Conservation (phyloP, 2,113 vertebrate species). For the Oryzias melastigma region DNA sequence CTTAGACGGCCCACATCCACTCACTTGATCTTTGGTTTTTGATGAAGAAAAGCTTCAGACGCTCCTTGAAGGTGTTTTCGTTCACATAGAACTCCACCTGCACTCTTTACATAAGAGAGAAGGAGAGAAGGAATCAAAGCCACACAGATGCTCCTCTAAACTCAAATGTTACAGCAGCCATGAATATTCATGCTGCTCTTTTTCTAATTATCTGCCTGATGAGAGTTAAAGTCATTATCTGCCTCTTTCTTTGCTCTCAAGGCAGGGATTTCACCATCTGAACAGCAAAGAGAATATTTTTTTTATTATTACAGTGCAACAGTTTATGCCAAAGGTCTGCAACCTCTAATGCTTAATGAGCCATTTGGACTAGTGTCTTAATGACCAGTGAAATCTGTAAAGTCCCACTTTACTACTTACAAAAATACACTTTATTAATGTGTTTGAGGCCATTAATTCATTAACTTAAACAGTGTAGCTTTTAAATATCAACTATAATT, state of each 20-base stretch:
- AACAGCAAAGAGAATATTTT: slow-evolving; percentile 10
- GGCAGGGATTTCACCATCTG: neutral
- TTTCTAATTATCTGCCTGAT: slow-evolving; percentile 30
- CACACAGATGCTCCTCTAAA: slow-evolving; percentile 1
- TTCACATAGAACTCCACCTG: slow-evolving; percentile 86
- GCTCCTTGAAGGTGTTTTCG: slow-evolving; percentile 86
- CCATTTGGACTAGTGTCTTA: too few relatives aligned
- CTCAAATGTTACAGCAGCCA: neutral
- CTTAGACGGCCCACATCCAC: slow-evolving; percentile 29
- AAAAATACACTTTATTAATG: too few relatives aligned
- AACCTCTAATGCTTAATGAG: too few relatives aligned
- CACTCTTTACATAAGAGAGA: slow-evolving; percentile 62
- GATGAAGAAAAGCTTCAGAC: slow-evolving; percentile 85
- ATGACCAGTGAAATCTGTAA: too few relatives aligned
- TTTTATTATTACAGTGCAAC: neutral
- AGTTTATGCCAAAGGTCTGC: neutral
- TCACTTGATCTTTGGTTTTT: slow-evolving; percentile 87
- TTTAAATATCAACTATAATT: too few relatives aligned
- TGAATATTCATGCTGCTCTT: slow-evolving; percentile 38
- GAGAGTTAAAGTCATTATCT: slow-evolving; percentile 35
- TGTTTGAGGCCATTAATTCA: too few relatives aligned
- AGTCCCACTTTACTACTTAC: too few relatives aligned
- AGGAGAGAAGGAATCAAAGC: slow-evolving; percentile 3
- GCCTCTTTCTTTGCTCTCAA: slow-evolving; percentile 20
- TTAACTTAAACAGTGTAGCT: too few relatives aligned